Percentiles rank a stretch among this genome's conserved stretches.
Conservation (phyloP, 2,888 invertebrate genomes). For the Eristalis tenax region DNA sequence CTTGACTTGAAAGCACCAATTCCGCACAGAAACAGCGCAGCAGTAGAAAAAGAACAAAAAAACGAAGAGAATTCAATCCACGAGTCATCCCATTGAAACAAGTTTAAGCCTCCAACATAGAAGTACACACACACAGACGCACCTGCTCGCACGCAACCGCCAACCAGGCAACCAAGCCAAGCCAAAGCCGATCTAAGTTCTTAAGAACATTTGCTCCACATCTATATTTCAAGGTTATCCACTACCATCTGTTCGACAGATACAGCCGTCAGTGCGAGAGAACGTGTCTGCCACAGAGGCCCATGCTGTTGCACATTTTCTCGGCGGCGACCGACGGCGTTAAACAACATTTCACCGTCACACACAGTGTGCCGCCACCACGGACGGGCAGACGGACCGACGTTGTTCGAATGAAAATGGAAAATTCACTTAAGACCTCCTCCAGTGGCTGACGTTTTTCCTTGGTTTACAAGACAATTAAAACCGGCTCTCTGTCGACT, state of each 20-base stretch:
- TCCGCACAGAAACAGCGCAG: conserved; percentile 17
- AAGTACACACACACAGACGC: neutral
- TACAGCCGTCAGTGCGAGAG: neutral
- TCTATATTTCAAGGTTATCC: conserved; percentile 48
- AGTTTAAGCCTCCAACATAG: conserved; percentile 13
- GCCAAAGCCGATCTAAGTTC: conserved; percentile 16
- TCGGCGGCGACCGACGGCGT: neutral
- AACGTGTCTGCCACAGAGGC: neutral
- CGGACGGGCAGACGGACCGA: neutral
- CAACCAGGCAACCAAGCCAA: neutral
- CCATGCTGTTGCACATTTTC: neutral
- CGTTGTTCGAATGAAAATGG: conserved; percentile 15
- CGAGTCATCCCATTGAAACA: conserved; percentile 30
- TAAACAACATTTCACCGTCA: neutral
- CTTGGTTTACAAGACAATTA: conserved; percentile 18
- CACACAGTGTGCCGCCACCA: no score
- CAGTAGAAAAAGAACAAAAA: neutral
- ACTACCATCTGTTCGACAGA: conserved; percentile 45
- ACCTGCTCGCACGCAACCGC: conserved; percentile 34
- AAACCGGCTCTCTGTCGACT: conserved; percentile 16
- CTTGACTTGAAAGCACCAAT: neutral
- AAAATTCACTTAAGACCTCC: neutral
- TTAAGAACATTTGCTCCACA: conserved; percentile 43
- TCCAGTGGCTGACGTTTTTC: neutral
- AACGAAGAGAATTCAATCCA: neutral